These are phyloP conservation scores for Periplaneta americana DNA, from an alignment of 1,140 invertebrate genomes.

Conservation along the genomic window DNA sequence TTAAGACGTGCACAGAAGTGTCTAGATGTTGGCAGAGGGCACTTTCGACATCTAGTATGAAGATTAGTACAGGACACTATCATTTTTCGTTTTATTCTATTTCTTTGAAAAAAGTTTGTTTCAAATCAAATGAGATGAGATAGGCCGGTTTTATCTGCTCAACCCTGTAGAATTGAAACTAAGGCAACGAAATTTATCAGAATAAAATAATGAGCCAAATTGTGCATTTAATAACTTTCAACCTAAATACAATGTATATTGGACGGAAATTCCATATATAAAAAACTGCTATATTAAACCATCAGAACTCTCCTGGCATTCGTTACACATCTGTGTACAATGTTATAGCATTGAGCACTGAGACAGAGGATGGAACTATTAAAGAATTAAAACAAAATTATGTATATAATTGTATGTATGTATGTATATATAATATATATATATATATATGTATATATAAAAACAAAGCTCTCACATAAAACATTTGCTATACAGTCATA, in stretches of 20 bases:
- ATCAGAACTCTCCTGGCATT: neutral
- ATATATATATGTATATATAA: neutral
- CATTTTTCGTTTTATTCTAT: too few species aligned
- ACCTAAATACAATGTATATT: neutral
- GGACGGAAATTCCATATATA: neutral
- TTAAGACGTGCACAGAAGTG: too few species aligned
- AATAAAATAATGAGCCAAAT: neutral
- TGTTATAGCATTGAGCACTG: neutral
- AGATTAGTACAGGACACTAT: too few species aligned
- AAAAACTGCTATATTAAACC: neutral
- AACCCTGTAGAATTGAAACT: neutral
- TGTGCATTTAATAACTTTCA: neutral
- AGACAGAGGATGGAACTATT: neutral
- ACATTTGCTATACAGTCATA: neutral
- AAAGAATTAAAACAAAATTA: neutral
- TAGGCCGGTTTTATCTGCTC: too few species aligned
- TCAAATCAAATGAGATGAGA: too few species aligned
- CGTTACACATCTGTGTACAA: neutral
- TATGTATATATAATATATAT: neutral
- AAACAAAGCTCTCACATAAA: neutral
- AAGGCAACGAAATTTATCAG: neutral
- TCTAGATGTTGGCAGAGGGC: too few species aligned
- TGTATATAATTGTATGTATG: neutral
- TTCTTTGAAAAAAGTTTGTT: too few species aligned
- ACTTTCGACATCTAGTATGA: too few species aligned